Percentiles rank a stretch among this genome's conserved stretches.
Conservation (phyloP, 2,113 vertebrate genomes). For the sheep (Ovis aries) region ARS-UI_Ramb_v3.0 NC_056061.1:66353501-66354000, state of each 20-base stretch:
- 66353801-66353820: neutral
- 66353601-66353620: neutral
- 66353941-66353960: neutral
- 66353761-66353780: neutral
- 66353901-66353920: neutral
- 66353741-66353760: rapidly evolving
- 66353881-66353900: rapidly evolving
- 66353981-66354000: neutral
- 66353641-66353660: neutral
- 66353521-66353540: neutral
- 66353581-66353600: neutral
- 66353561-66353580: neutral
- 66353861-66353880: rapidly evolving
- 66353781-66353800: neutral
- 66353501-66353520: neutral
- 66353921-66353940: neutral
- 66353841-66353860: neutral
- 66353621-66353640: neutral
- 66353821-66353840: neutral
- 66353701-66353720: neutral
- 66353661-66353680: neutral
- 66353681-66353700: neutral
- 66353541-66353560: neutral
- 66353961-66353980: neutral
- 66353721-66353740: neutral